Evolutionary conservation across 2,797 vertebrate species (phyloP).

Genomic region (Centroberyx gerrardi): DNA sequence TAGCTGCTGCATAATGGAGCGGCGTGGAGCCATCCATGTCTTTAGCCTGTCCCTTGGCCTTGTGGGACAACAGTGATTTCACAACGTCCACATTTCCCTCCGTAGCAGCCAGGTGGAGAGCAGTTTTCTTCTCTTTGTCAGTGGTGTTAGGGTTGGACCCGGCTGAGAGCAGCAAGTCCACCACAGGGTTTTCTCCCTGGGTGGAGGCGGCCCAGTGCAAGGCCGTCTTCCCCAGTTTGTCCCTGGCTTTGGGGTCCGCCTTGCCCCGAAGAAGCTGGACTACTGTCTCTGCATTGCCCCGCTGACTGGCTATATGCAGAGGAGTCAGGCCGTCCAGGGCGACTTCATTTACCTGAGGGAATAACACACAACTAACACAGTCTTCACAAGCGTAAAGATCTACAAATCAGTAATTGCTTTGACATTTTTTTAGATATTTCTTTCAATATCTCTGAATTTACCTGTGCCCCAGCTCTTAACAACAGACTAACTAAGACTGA

Average conservation of each 20-base stretch:
- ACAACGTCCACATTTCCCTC: slow-evolving; percentile 69
- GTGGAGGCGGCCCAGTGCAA: slow-evolving; percentile 82
- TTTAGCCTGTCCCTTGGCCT: slow-evolving; percentile 79
- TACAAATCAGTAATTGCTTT: not conserved
- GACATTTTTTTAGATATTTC: not conserved
- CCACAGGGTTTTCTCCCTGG: slow-evolving; percentile 59
- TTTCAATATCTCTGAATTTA: slow-evolving; percentile 45
- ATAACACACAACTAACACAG: slow-evolving; percentile 12
- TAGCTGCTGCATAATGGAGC: slow-evolving; percentile 79
- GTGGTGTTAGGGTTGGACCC: slow-evolving; percentile 74
- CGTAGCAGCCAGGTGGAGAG: slow-evolving; percentile 83
- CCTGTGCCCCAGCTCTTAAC: slow-evolving; percentile 80
- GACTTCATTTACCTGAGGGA: slow-evolving; percentile 72
- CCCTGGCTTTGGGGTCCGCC: slow-evolving; percentile 76
- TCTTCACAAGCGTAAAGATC: slow-evolving; percentile 1
- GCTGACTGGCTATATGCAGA: slow-evolving; percentile 82
- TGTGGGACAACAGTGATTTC: slow-evolving; percentile 73
- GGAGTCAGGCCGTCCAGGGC: slow-evolving; percentile 79
- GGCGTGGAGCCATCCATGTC: slow-evolving; percentile 87
- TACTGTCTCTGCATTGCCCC: slow-evolving; percentile 73
- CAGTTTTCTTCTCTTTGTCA: slow-evolving; percentile 86
- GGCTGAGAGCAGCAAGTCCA: slow-evolving; percentile 80
- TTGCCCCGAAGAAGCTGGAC: slow-evolving; percentile 78
- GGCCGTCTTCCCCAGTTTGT: slow-evolving; percentile 81
- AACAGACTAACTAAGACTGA: slow-evolving; percentile 67